Conservation (phyloP, 2,888 invertebrate genomes). For the Megaustenia siamemsis region DNA sequence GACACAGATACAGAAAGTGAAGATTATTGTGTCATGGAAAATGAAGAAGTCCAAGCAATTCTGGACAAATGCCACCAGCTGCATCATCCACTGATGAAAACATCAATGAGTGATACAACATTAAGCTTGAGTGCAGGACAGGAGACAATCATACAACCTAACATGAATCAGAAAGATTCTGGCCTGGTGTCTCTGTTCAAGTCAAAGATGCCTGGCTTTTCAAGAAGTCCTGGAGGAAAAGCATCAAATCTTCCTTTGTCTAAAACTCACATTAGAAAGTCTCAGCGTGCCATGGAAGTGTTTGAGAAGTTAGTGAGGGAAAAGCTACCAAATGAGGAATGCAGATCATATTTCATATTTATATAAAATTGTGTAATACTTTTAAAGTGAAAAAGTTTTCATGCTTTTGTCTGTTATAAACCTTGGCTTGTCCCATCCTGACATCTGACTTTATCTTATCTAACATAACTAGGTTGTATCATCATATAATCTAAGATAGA, state of each 20-base stretch:
- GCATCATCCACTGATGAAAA: slow-evolving; percentile 68
- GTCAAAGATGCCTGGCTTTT: slow-evolving; percentile 59
- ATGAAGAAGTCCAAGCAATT: slow-evolving; percentile 56
- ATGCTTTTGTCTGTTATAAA: not conserved
- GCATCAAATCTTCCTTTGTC: slow-evolving; percentile 28
- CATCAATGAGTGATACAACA: slow-evolving; percentile 71
- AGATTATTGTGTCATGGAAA: slow-evolving; percentile 53
- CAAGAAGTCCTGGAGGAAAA: slow-evolving; percentile 57
- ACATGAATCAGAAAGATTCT: slow-evolving; percentile 37
- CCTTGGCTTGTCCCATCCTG: not conserved
- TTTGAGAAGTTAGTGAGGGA: slow-evolving; percentile 66
- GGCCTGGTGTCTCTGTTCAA: slow-evolving; percentile 56
- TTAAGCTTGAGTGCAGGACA: slow-evolving; percentile 42
- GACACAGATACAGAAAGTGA: slow-evolving; percentile 35
- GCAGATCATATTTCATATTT: slow-evolving; percentile 69
- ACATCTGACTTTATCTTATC: too few relatives aligned
- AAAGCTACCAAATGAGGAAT: slow-evolving; percentile 63
- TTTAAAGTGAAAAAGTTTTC: not conserved
- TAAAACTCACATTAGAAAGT: slow-evolving; percentile 63
- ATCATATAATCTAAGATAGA: too few relatives aligned
- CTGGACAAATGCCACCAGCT: slow-evolving; percentile 57
- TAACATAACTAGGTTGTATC: too few relatives aligned
- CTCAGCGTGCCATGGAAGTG: slow-evolving; percentile 68
- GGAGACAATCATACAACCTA: slow-evolving; percentile 10
- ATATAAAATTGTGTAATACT: slow-evolving; percentile 58